These are phyloP conservation scores for Lochmaea capreae DNA, from an alignment of 2,888 invertebrate species.

Conservation along the genomic window DNA sequence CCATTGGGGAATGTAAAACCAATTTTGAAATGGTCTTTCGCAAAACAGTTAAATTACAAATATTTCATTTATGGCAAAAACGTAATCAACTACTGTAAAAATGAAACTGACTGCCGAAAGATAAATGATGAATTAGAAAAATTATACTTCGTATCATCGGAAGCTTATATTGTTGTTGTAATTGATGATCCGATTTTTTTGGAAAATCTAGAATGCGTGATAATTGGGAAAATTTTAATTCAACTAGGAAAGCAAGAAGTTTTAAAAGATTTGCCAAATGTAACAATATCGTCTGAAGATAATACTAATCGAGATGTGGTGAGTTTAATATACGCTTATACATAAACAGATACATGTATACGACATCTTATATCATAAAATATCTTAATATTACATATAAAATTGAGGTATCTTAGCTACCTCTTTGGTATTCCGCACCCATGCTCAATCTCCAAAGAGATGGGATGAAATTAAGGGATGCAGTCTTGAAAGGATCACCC, in stretches of 20 bases:
- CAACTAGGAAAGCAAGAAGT: constrained; percentile 5
- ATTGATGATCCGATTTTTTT: constrained; percentile 36
- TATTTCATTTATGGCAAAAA: constrained; percentile 33
- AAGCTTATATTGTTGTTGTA: constrained; percentile 39
- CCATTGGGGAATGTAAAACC: constrained; percentile 40
- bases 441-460: no score
- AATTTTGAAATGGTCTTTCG: constrained; percentile 46
- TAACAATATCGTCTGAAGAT: constrained; percentile 29
- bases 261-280: constrained; percentile 25
- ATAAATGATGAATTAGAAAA: constrained; percentile 33
- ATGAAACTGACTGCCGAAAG: constrained; percentile 18
- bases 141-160: constrained; percentile 20
- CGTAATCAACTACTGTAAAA: not conserved
- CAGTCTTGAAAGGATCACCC: no score
- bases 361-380: no score
- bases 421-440: no score
- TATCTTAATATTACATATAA: no score
- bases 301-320: constrained; percentile 26
- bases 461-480: no score
- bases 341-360: no score
- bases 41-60: constrained; percentile 46
- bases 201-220: constrained; percentile 22
- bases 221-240: constrained; percentile 26
- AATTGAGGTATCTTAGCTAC: no score
- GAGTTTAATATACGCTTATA: not conserved